Conservation (phyloP, 1,140 invertebrate species). For the Drosophila pseudoananassae region DNA sequence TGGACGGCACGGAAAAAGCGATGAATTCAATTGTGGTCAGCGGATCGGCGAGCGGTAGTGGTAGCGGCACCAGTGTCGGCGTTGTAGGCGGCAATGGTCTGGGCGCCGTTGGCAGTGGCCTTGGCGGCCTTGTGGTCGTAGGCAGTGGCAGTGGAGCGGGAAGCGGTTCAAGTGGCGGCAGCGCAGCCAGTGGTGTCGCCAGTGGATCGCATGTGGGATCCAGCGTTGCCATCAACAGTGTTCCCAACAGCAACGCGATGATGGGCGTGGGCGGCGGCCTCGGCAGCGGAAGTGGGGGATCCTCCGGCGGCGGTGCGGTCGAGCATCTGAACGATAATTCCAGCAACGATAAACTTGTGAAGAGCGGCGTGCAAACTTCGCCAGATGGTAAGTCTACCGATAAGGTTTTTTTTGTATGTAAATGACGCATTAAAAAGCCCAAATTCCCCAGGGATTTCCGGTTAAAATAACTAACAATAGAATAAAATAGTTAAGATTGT, state of each 20-base stretch:
- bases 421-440: not conserved
- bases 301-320: slow-evolving; percentile 49
- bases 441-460: not conserved
- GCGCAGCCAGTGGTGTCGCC: slow-evolving; percentile 83
- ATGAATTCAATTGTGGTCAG: slow-evolving; percentile 85
- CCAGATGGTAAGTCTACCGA: slow-evolving; percentile 90
- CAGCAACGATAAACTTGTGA: slow-evolving; percentile 85
- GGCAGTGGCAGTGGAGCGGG: slow-evolving; percentile 36
- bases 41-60: slow-evolving; percentile 55
- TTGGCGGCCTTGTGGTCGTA: slow-evolving; percentile 74
- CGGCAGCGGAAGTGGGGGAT: slow-evolving; percentile 53
- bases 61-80: slow-evolving; percentile 53
- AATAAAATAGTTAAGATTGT: no score
- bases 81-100: slow-evolving; percentile 71
- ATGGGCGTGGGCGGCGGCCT: slow-evolving; percentile 73
- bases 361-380: slow-evolving; percentile 96
- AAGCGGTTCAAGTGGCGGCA: slow-evolving; percentile 43
- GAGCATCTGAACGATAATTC: slow-evolving; percentile 84
- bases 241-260: slow-evolving; percentile 67
- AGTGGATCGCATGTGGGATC: slow-evolving; percentile 71
- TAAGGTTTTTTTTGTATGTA: not conserved
- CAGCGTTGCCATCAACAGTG: slow-evolving; percentile 83
- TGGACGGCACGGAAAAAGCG: slow-evolving; percentile 81
- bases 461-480: no score
- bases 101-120: slow-evolving; percentile 64